Percentiles rank a stretch among this genome's conserved stretches.
Conservation (phyloP, 2,797 vertebrate species). For the Novumbra hubbsi region DNA sequence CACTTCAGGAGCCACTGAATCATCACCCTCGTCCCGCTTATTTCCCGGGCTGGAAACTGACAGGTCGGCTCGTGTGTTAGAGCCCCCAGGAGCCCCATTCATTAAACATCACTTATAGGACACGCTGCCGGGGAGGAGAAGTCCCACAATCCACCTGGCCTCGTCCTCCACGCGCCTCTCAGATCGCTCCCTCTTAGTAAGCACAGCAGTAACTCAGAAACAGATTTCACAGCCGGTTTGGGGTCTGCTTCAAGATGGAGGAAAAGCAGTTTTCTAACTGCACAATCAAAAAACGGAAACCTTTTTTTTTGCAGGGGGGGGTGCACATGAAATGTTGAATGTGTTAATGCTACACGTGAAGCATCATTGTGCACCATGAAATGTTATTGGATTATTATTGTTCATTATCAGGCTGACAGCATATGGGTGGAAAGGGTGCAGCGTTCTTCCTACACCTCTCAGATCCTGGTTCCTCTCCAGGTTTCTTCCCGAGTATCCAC, state of each 20-base stretch:
- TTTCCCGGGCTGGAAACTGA: slow-evolving; percentile 16
- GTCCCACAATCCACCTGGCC: background rate
- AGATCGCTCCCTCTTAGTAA: background rate
- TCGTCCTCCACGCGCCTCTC: background rate
- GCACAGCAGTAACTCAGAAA: background rate
- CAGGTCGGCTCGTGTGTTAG: slow-evolving; percentile 18
- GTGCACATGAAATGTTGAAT: no score
- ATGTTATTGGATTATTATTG: no score
- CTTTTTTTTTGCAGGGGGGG: no score
- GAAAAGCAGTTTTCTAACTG: background rate
- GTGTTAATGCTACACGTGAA: no score
- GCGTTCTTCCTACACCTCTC: no score
- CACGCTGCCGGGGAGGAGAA: slow-evolving; percentile 2
- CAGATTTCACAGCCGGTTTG: background rate
- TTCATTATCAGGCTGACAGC: no score
- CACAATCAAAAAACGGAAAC: no score
- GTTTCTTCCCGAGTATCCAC: no score
- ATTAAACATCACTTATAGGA: slow-evolving; percentile 28
- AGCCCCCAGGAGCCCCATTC: slow-evolving; percentile 26
- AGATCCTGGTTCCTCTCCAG: no score
- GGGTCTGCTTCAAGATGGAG: background rate
- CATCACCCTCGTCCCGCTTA: slow-evolving; percentile 14
- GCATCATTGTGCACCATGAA: no score
- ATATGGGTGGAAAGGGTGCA: no score
- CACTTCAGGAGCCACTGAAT: slow-evolving; percentile 22